A percentile compares a stretch with the other conserved stretches of the same genome.
These are phyloP conservation scores for Apodemia hepburni DNA, from an alignment of 2,888 invertebrate genomes.

Conservation along the genomic window DNA sequence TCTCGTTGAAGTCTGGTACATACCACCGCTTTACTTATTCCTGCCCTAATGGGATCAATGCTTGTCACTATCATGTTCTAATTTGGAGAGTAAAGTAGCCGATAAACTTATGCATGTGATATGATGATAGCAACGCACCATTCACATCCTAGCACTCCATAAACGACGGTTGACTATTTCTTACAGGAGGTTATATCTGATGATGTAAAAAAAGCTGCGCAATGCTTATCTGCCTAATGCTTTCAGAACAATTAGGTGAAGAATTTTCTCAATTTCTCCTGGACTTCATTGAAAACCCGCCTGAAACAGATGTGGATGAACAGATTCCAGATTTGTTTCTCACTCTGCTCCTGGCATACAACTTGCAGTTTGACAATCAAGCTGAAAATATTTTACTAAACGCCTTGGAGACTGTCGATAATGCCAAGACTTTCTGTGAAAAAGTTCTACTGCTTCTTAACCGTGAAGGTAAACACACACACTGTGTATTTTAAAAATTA, in stretches of 20 bases:
- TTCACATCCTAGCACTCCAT: too few species aligned
- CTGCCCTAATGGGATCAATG: too few species aligned
- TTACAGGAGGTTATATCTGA: too few species aligned
- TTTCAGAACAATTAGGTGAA: slow-evolving; percentile 90
- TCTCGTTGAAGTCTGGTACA: too few species aligned
- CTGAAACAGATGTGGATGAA: slow-evolving; percentile 90
- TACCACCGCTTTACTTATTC: too few species aligned
- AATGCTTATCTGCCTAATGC: not conserved
- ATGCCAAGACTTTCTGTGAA: slow-evolving; percentile 94
- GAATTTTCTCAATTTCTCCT: slow-evolving; percentile 91
- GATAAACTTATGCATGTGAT: too few species aligned
- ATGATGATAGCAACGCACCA: too few species aligned
- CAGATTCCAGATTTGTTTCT: slow-evolving; percentile 92
- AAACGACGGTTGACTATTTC: too few species aligned
- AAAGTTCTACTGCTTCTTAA: slow-evolving; percentile 93
- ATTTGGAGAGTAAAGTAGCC: too few species aligned
- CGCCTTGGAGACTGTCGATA: slow-evolving; percentile 83
- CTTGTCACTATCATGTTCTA: too few species aligned
- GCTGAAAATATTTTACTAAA: slow-evolving; percentile 86
- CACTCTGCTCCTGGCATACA: slow-evolving; percentile 91
- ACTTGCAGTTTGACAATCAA: slow-evolving; percentile 88
- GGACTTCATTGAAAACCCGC: slow-evolving; percentile 89
- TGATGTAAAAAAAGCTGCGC: too few species aligned
- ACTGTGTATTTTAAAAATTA: too few species aligned
- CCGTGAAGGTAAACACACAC: slow-evolving; percentile 87